Conservation (phyloP, 2,888 invertebrate genomes). For the Drosophila monieri region DNA sequence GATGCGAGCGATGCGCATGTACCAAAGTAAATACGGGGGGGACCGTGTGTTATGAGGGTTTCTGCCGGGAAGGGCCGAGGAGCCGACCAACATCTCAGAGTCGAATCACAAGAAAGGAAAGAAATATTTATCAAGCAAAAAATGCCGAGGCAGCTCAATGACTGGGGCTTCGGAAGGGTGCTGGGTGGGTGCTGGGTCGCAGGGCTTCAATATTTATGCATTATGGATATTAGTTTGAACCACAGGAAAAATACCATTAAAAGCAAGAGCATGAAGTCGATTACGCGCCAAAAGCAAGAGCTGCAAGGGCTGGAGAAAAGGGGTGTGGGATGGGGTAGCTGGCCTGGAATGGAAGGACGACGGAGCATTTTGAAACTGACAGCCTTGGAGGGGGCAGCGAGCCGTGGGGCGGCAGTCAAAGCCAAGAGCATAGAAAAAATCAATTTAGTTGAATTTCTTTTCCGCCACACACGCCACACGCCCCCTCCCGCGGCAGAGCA, state of each 20-base stretch:
- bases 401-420: conserved; percentile 49
- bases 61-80: conserved; percentile 20
- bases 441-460: conserved; percentile 79
- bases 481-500: conserved; percentile 32
- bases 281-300: conserved; percentile 77
- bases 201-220: conserved; percentile 76
- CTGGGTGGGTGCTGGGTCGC: conserved; percentile 51
- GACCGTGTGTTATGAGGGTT: conserved; percentile 7
- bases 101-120: conserved; percentile 33
- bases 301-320: conserved; percentile 43
- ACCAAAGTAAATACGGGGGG: conserved; percentile 20
- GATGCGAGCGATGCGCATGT: conserved; percentile 38
- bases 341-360: conserved; percentile 42
- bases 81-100: conserved; percentile 23
- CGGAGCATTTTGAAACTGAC: conserved; percentile 64
- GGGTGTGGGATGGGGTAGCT: conserved; percentile 4
- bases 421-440: conserved; percentile 71
- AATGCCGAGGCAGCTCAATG: conserved; percentile 71
- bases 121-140: conserved; percentile 63
- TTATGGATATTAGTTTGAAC: conserved; percentile 81
- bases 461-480: conserved; percentile 50
- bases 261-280: conserved; percentile 80
- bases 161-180: conserved; percentile 28
- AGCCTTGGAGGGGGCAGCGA: conserved; percentile 32
- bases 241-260: conserved; percentile 81